Evolutionary conservation across 2,113 vertebrate species (phyloP).

Genomic region (Percopsis transmontana): DNA sequence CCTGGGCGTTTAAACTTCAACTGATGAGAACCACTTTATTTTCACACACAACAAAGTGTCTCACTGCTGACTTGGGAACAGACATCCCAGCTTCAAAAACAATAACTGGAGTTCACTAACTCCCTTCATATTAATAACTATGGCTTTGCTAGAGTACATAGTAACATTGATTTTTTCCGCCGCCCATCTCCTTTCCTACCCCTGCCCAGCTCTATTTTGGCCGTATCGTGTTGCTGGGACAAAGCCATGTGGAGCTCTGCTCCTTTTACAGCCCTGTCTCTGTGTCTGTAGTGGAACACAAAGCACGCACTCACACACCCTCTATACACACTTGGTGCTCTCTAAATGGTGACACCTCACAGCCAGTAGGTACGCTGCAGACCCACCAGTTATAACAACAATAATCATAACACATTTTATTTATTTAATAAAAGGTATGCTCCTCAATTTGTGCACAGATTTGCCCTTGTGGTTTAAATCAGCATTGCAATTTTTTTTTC

Average conservation of each 20-base stretch:
- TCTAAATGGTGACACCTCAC: conserved; percentile 54
- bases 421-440: no score
- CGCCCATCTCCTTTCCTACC: not conserved
- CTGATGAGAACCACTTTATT: conserved; percentile 35
- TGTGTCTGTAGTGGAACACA: conserved; percentile 41
- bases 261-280: conserved; percentile 55
- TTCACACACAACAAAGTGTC: conserved; percentile 33
- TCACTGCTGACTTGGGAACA: no score
- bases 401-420: no score
- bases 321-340: conserved; percentile 31
- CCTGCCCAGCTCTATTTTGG: conserved; percentile 5
- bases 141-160: no score
- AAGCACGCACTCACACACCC: conserved; percentile 60
- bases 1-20: conserved; percentile 27
- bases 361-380: not conserved
- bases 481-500: no score
- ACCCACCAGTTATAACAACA: no score
- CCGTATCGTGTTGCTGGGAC: conserved; percentile 55
- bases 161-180: not conserved
- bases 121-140: no score
- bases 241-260: conserved; percentile 54
- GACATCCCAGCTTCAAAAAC: conserved; percentile 27
- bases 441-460: no score
- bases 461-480: no score
- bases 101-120: not conserved